Evolutionary conservation across 2,888 invertebrate species (phyloP), one percentile per base, ranked within the genome.

Genomic region (Spialia ferax): DNA sequence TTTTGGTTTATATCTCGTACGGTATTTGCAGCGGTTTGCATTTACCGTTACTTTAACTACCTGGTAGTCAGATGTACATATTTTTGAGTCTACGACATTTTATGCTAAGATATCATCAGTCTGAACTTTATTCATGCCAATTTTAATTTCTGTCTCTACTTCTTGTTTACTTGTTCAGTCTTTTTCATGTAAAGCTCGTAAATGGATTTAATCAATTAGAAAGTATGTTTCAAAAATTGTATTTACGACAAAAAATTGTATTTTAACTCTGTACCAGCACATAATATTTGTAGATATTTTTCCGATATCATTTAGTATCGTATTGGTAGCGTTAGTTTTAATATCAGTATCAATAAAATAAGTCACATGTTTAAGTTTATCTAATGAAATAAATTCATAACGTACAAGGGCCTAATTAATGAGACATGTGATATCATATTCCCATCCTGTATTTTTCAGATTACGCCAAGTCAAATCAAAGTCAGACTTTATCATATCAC

Each of bases 21-120:
- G 90, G 92, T 91, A 91, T 88, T 83, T 77, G 85, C 88, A 89
- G 87, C 91, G 88, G 90, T 87, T 82, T 77, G 10, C n/a, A 5
- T 38, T 75, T 71, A 84, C 92, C 87, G 92, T 90, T 91, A 90
- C 81, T 80, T 83, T 88, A 85, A 87, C 86, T 86, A 85, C 81
- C 73, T 68, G 70, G 69, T 67, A 71, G 68, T 66, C 59, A 57
- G 71, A 70, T 72, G 72, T 73, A 54, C 70, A 69, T 61, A 70
- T 72, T 70, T 73, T 75, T 69, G 65, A 64, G 57, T 45, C 48
- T 48, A 56, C 60, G 50, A 50, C 35, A 67, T 68, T 69, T 67
- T 56, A n/a, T 63, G n/a, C 15, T 22, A n/a, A 52, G 59, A 65
- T 65, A 59, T 59, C 26, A 20, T 38, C 29, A 42, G 38, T 38